Base-by-base conservation (phyloP, 2,113 vertebrate species). In the Alectura lathami region DNA sequence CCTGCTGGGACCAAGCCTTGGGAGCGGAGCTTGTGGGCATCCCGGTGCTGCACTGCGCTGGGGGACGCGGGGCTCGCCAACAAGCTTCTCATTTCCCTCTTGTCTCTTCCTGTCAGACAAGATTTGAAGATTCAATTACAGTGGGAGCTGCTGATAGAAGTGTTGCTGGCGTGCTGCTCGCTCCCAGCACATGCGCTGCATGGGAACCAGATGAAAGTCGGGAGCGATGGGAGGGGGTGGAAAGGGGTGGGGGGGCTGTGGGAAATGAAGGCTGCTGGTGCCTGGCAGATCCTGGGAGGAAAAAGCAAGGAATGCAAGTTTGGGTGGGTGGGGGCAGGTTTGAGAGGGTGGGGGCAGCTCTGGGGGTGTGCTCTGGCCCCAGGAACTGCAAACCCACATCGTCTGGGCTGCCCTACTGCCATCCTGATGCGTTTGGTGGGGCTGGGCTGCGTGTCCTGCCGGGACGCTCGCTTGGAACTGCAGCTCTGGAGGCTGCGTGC, bases 51-150 rank as follows among this genome's bases (percentile, higher is more conserved):
- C 0, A 16, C 56, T 53, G 57, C 5, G 48, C 72, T 82, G 0
- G 0, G 88, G 40, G 62, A 86, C 32, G 51, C 4, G 4, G 75
- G 84, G 43, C 64, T 62, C 29, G 16, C 86, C 80, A 84, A 43
- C 34, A 38, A 70, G 57, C 20, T 1, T 67, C 69, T 93, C 17
- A 3, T 86, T 91, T 93, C 75, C 80, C 77, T 94, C 72, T 86
- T 85, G 89, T 82, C 77, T 89, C 66, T 53, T 60, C 48, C 89
- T 85, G 93, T 94, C 92, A 95, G 88, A 82, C 69, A 72, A 83
- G 87, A 93, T 95, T 88, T 96, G 92, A 89, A 85, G 88, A 93
- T 93, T 93, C 92, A 95, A 54, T 96, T 94, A 90, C 74, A 94
- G 83, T 18, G 54, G 92, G 88, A 96, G 88, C 80, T 0, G 17